A percentile compares a stretch with the other conserved stretches of the same genome.
These are phyloP conservation scores for Amblyopsis rosae DNA, from an alignment of 2,113 vertebrate species.

Conservation along the genomic window DNA sequence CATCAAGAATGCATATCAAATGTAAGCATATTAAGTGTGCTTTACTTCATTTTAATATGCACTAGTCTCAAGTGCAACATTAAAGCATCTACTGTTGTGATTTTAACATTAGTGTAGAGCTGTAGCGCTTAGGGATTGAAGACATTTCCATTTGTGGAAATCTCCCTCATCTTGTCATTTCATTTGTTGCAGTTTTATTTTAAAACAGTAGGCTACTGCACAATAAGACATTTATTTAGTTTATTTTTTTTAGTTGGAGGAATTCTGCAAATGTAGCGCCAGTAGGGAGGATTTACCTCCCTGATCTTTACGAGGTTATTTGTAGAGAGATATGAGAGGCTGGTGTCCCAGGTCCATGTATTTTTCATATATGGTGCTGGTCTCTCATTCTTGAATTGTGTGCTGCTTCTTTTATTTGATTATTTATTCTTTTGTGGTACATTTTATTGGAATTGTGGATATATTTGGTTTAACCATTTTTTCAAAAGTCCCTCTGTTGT, in stretches of 20 bases:
- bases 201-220: no score
- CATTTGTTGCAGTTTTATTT: not conserved
- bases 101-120: constrained; percentile 36
- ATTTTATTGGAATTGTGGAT: not conserved
- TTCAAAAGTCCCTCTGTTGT: not conserved
- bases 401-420: not conserved
- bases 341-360: constrained; percentile 30
- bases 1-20: constrained; percentile 53
- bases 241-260: not conserved
- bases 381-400: constrained; percentile 7
- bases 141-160: constrained; percentile 19
- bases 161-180: no score
- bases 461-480: not conserved
- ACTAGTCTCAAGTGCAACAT: constrained; percentile 51
- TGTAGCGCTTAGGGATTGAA: constrained; percentile 16
- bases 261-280: constrained; percentile 11
- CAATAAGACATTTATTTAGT: no score
- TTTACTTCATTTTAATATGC: constrained; percentile 41
- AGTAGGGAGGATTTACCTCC: constrained; percentile 17
- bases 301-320: constrained; percentile 24
- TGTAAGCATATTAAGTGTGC: constrained; percentile 48
- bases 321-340: constrained; percentile 34
- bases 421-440: not conserved
- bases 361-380: constrained; percentile 24
- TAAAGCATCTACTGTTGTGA: constrained; percentile 46